phyloP scores from a whole-genome alignment of 30 jellyfish, hydroid and myxozoan genomes.

The Calvadosia cruxmelitensis region DNA sequence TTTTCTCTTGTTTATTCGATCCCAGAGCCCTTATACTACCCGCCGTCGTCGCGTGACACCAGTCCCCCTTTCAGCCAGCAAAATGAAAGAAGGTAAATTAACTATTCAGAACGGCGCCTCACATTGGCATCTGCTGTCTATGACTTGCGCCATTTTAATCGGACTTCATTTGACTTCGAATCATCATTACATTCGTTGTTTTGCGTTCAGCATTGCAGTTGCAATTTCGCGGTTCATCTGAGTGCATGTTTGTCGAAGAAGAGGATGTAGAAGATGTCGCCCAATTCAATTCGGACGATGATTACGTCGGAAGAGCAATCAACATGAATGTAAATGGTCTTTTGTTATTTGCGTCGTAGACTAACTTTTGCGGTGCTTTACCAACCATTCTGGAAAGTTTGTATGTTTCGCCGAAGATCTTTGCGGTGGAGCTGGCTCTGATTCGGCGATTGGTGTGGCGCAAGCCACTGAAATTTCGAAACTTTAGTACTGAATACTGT shows the following conservation, averaged over 20 bases:
- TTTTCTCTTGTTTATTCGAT: background rate
- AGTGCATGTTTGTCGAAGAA: constrained; percentile 66
- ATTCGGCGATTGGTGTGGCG: too few relatives aligned
- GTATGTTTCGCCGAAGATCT: too few relatives aligned
- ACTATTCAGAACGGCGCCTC: background rate
- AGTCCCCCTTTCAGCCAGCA: constrained; percentile 28
- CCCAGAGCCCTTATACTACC: constrained; percentile 4
- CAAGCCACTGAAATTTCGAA: too few relatives aligned
- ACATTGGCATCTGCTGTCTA: too few relatives aligned
- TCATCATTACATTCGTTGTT: background rate
- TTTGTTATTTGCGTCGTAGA: too few relatives aligned
- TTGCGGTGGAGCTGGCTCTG: too few relatives aligned
- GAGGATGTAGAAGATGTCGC: constrained; percentile 65
- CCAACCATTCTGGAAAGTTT: too few relatives aligned
- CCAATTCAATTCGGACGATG: constrained; percentile 57
- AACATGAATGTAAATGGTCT: background rate
- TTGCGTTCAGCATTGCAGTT: background rate
- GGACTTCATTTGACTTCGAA: background rate
- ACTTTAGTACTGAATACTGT: too few relatives aligned
- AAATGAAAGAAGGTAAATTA: constrained; percentile 3
- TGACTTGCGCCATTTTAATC: background rate
- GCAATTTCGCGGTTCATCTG: constrained; percentile 8
- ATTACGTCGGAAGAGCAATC: constrained; percentile 17
- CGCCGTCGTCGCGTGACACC: constrained; percentile 69
- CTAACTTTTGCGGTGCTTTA: too few relatives aligned